phyloP scores from a whole-genome alignment of 2,888 invertebrate genomes.

The Iselma pallidipennis region DNA sequence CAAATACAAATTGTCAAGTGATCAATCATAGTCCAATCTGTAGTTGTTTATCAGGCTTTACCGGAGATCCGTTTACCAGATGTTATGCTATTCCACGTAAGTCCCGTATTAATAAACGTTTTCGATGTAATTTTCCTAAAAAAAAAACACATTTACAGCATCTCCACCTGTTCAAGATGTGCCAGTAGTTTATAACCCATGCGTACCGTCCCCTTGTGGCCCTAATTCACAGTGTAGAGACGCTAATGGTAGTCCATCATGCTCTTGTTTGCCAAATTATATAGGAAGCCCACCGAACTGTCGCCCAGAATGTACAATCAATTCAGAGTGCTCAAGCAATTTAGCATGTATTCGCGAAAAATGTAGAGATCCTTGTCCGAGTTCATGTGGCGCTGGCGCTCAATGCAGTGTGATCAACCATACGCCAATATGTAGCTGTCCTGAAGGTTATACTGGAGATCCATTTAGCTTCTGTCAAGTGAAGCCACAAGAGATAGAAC shows the following conservation, averaged over 20 bases:
- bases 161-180: slow-evolving; percentile 31
- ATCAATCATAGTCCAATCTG: slow-evolving; percentile 75
- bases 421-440: slow-evolving; percentile 74
- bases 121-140: neutral
- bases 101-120: slow-evolving; percentile 2
- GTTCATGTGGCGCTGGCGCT: slow-evolving; percentile 76
- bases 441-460: slow-evolving; percentile 72
- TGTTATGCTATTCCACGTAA: slow-evolving; percentile 45
- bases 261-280: slow-evolving; percentile 70
- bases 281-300: slow-evolving; percentile 69
- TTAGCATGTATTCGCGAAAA: slow-evolving; percentile 76
- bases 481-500: slow-evolving; percentile 49
- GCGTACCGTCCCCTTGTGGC: slow-evolving; percentile 56
- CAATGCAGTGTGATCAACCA: slow-evolving; percentile 75
- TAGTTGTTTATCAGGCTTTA: slow-evolving; percentile 66
- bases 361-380: slow-evolving; percentile 81
- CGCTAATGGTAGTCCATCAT: slow-evolving; percentile 69
- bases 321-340: slow-evolving; percentile 75
- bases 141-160: neutral
- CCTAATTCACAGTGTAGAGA: slow-evolving; percentile 64
- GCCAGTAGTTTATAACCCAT: slow-evolving; percentile 40
- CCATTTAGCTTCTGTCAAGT: slow-evolving; percentile 66
- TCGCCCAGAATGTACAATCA: slow-evolving; percentile 63
- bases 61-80: slow-evolving; percentile 65
- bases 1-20: slow-evolving; percentile 69